These are phyloP conservation scores for Plecotus auritus DNA, from an alignment of 2,113 vertebrate genomes.

Conservation along the genomic window DNA sequence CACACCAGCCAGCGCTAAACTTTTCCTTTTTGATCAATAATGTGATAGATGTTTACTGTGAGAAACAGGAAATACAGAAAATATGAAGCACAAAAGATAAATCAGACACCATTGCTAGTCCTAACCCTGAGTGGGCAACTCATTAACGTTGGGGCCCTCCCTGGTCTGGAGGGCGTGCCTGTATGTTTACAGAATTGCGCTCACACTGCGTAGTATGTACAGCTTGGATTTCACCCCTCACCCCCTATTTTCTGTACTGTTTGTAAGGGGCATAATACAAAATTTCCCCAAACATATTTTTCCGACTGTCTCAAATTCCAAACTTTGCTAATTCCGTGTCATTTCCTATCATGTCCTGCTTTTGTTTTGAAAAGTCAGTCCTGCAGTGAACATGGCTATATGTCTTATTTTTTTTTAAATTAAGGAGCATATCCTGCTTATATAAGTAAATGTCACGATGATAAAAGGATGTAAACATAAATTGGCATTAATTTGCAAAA, in stretches of 20 bases:
- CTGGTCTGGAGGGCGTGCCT: accelerated
- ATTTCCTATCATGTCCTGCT: not conserved
- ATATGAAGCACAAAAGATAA: not conserved
- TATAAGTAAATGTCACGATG: conserved; percentile 26
- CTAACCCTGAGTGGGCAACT: accelerated
- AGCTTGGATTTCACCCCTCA: accelerated
- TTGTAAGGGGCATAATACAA: not conserved
- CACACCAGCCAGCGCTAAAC: not conserved
- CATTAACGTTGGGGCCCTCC: accelerated
- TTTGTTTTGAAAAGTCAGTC: not conserved
- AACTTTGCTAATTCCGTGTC: not conserved
- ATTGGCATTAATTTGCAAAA: not conserved
- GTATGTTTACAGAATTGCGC: accelerated
- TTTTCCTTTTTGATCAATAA: not conserved
- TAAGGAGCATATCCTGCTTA: conserved; percentile 37
- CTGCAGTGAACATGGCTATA: not conserved
- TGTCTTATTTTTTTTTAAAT: not conserved
- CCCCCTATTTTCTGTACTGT: not conserved
- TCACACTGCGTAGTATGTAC: accelerated
- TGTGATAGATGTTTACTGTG: not conserved
- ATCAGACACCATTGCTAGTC: accelerated
- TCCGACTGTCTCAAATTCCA: not conserved
- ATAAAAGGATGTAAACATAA: not conserved
- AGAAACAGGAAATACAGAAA: not conserved
- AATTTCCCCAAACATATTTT: not conserved